Percentiles rank a stretch among this genome's conserved stretches.
phyloP scores from a whole-genome alignment of 2,113 vertebrate genomes.

The Bubo scandiacus region DNA sequence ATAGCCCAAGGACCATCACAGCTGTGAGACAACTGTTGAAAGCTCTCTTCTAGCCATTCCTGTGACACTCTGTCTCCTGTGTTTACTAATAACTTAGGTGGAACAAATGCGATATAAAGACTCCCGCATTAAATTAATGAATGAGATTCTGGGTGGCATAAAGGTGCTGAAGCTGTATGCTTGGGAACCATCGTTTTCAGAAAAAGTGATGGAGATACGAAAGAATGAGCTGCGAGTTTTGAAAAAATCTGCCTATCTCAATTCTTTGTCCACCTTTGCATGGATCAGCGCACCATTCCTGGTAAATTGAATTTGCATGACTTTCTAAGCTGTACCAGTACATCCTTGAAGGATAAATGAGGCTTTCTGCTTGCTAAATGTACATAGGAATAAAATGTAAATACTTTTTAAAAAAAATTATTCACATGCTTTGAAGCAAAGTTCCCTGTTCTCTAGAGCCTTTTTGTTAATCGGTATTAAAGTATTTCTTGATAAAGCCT shows the following conservation, averaged over 20 bases:
- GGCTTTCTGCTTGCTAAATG: not conserved
- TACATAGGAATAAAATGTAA: not conserved
- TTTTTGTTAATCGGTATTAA: not conserved
- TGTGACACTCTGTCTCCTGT: not conserved
- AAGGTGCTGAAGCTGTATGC: conserved; percentile 97
- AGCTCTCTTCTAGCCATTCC: not conserved
- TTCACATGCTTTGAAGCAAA: not conserved
- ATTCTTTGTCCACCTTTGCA: conserved; percentile 84
- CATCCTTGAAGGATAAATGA: not conserved
- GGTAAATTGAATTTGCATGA: conserved; percentile 68
- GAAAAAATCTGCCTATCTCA: conserved; percentile 83
- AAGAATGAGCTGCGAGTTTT: conserved; percentile 85
- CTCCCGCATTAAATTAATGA: conserved; percentile 92
- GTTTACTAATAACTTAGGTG: conserved; percentile 68
- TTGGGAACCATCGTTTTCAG: conserved; percentile 90
- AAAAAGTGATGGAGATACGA: conserved; percentile 85
- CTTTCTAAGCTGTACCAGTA: not conserved
- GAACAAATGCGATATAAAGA: conserved; percentile 94
- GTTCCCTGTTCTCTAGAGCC: not conserved
- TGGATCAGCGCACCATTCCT: conserved; percentile 92
- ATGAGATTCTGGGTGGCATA: conserved; percentile 92
- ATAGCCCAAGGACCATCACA: not conserved
- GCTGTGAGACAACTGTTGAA: not conserved
- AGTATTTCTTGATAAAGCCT: conserved; percentile 21
- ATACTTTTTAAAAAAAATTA: not conserved